Base-by-base conservation (phyloP, 2,888 invertebrate genomes). In the Campoplex nolae region DNA sequence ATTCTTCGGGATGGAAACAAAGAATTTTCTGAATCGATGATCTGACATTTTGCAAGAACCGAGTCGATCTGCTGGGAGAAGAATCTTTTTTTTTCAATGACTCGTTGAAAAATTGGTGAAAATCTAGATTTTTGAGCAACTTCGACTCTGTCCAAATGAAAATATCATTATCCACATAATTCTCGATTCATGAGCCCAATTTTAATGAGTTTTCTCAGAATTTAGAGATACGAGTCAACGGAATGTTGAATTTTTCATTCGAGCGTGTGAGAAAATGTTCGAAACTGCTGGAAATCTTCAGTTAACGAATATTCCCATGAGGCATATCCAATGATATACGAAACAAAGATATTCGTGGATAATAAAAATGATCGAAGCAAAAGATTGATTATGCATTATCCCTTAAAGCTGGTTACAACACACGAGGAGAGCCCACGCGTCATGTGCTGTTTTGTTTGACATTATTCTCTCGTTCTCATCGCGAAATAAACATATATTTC, bases 401-500 rank as follows among this genome's bases (percentile, higher is more conserved):
- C 48, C 51, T 58, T 8, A 45, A 51, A n/a, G n/a, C 51, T 80
- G 70, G 80, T 84, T 75, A 62, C 73, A 79, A 67, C 23, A 70
- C 45, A 32, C 16, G 32, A 13, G 16, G 2, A 32, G 62, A 62
- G 42, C 86, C 83, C 79, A 83, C 76, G 56, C 70, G 56, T 75
- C 42, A 62, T 35, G 62, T 73, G 45, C 67, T 56, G 3, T 62
- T 56, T 74, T 86, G 23, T 56, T 54, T n/a, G n/a, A n/a, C 48
- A 35, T 51, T 35, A 73, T 70, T 73, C 42, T 58, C 42, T 70
- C 28, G 45, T 38, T 45, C 35, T 8, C 62, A 48, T 48, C 54
- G 28, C 65, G 28, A 81, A 78, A 75, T 23, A 65, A 38, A 35
- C 38, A 56, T 84, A 77, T 74, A 77, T 74, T 78, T 87, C 75